Percentiles rank a stretch among this genome's conserved stretches.
Conservation (phyloP, 2,797 vertebrate species). For the Acanthopagrus latus region DNA sequence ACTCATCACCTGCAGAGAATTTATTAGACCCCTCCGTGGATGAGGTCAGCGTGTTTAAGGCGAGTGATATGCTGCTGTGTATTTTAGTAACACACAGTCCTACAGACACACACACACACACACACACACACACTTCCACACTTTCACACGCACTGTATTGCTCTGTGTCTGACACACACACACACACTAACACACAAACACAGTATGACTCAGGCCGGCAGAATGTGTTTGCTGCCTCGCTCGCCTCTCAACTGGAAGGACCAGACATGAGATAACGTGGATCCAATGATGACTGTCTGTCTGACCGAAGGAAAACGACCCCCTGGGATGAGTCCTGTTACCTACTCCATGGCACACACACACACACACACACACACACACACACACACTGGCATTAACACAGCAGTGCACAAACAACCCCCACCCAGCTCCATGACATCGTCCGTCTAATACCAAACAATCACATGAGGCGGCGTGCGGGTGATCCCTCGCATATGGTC, state of each 20-base stretch:
- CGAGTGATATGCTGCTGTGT: constrained; percentile 55
- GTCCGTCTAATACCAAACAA: constrained; percentile 64
- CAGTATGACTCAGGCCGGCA: constrained; percentile 74
- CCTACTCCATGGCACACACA: constrained; percentile 8
- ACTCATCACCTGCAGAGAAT: constrained; percentile 77
- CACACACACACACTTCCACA: background rate
- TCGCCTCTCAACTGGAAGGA: constrained; percentile 73
- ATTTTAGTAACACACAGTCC: constrained; percentile 61
- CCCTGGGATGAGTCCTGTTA: constrained; percentile 53
- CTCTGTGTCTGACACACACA: background rate
- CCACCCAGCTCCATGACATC: constrained; percentile 39
- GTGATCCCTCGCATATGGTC: constrained; percentile 64
- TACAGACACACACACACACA: constrained; percentile 19
- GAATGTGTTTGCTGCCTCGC: constrained; percentile 78
- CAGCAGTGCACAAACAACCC: constrained; percentile 53
- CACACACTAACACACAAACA: constrained; percentile 24
- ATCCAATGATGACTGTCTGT: constrained; percentile 77
- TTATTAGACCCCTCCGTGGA: constrained; percentile 69
- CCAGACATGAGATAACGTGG: constrained; percentile 82
- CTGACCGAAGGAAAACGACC: constrained; percentile 66
- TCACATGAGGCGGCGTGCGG: constrained; percentile 48
- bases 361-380: constrained; percentile 10
- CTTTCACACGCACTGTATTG: background rate
- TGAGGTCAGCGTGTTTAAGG: constrained; percentile 72
- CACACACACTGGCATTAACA: constrained; percentile 37